Evolutionary conservation across 1,140 invertebrate species (phyloP), one percentile per base, ranked within the genome.

Genomic region (Euura saliciscinereae): DNA sequence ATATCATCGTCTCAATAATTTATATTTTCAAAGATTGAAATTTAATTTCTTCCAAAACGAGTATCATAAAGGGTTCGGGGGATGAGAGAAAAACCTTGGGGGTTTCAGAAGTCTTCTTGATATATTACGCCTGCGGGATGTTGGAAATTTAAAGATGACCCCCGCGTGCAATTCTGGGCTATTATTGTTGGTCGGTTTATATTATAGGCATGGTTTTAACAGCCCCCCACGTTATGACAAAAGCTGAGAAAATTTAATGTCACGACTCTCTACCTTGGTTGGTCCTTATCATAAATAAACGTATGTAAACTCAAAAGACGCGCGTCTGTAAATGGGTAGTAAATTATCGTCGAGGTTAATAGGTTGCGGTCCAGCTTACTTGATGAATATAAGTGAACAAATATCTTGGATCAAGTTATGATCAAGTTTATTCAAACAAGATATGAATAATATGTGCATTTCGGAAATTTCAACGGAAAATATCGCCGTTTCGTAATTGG

Each of bases 201-300:
- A 59, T 59, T 59, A 59, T 59, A 59, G 10, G 13, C 13, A n/a
- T n/a, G 51, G 51, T n/a, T 59, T 59, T 59, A 59, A 59, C 51
- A 59, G 13, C 51, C 28, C 28, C 51, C 8, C 51, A n/a, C 13
- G 28, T 28, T 28, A 59, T 59, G 51, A 59, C 51, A 59, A 59
- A 59, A 59, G 51, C 8, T n/a, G 51, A n/a, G 13, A 8, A 59
- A 59, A 59, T 59, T 59, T 59, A 59, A 59, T 59, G 51, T 59
- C 51, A 59, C 51, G 51, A 59, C 51, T 59, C 51, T 11, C 51
- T 8, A 59, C 51, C 13, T 59, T 8, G 13, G 3, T 59, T 59
- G 51, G 51, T 59, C 51, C 51, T 59, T 59, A 59, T 59, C 51
- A 59, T 59, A 59, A 59, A 59, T 59, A 59, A 59, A 59, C 51